A percentile compares a stretch with the other conserved stretches of the same genome.
Conservation (phyloP, 2,113 vertebrate genomes). For the Camelus bactrianus region DNA sequence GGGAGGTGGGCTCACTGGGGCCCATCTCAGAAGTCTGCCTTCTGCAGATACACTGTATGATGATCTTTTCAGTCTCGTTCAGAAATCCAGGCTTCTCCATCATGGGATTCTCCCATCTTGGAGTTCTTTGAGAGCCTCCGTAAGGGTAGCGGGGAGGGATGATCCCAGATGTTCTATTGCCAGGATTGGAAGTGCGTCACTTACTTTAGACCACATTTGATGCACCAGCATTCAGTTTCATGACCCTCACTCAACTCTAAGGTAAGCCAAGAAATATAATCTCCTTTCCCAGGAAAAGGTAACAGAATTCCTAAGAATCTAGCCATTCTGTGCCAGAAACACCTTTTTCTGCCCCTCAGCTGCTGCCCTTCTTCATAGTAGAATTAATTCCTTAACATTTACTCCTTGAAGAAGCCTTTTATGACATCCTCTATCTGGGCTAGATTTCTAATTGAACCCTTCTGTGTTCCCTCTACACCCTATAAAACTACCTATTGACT, state of each 20-base stretch:
- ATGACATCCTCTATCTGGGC: not conserved
- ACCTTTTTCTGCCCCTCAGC: not conserved
- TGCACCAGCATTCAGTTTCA: not conserved
- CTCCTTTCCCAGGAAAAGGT: not conserved
- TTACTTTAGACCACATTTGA: not conserved
- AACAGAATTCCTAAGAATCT: not conserved
- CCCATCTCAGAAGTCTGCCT: not conserved
- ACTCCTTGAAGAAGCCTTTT: not conserved
- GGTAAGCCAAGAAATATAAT: not conserved
- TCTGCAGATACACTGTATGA: not conserved
- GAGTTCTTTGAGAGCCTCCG: not conserved
- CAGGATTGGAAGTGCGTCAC: not conserved
- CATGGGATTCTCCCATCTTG: not conserved
- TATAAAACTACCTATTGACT: not conserved
- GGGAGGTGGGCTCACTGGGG: not conserved
- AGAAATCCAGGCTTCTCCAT: not conserved
- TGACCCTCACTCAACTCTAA: not conserved
- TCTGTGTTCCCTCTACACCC: not conserved
- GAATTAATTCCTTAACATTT: not conserved
- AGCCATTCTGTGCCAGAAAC: not conserved
- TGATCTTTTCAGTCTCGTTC: not conserved
- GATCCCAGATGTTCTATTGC: not conserved
- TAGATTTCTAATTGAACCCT: not conserved
- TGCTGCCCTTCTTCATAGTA: not conserved
- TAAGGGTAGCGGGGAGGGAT: not conserved